Base-by-base conservation (phyloP, 2,113 vertebrate genomes). In the Shinisaurus crocodilurus region DNA sequence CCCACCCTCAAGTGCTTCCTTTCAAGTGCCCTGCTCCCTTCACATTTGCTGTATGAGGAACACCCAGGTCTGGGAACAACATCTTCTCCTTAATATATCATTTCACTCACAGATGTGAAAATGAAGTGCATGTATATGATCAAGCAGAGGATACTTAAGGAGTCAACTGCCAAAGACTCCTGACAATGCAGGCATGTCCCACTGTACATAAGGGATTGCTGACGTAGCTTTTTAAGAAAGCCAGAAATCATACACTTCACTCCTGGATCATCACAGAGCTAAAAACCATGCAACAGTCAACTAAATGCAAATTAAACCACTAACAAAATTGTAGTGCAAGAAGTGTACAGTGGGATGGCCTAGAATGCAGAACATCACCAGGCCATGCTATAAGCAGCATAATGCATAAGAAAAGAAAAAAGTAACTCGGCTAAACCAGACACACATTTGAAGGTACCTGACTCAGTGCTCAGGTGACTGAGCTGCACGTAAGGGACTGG, bases 401-500 rank as follows among this genome's bases (percentile, higher is more conserved):
- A 95, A 83, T 93, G 95, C 95, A 96, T 93, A 93, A 45, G 65
- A 27, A 67, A 37, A 90, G 85, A 75, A 69, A 91, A 90, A 90
- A 6, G 85, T 90, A 92, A 88, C 45, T 5, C 0, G 93, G 93
- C 93, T 80, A 0, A 94, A 90, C 89, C 16, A 1, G 86, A 94
- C n/a, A 85, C 90, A 87, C 20, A 1, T 50, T 4, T 88, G 97
- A 94, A 97, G 97, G 96, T 99, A 99, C 98, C 98, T 98, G 98
- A 98, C 98, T 98, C 98, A 98, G 96, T 97, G 98, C 97, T 98
- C 97, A 98, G 95, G 95, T 98, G 98, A 97, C 97, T 98, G 98
- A 98, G 98, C 93, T 98, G 97, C 97, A 99, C 97, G 95, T 98
- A 98, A 96, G 98, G 98, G 97, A 99, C 98, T 99, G 98, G 94